Evolutionary conservation across 2,797 vertebrate species (phyloP).

Genomic region (Syngnathus acus): DNA sequence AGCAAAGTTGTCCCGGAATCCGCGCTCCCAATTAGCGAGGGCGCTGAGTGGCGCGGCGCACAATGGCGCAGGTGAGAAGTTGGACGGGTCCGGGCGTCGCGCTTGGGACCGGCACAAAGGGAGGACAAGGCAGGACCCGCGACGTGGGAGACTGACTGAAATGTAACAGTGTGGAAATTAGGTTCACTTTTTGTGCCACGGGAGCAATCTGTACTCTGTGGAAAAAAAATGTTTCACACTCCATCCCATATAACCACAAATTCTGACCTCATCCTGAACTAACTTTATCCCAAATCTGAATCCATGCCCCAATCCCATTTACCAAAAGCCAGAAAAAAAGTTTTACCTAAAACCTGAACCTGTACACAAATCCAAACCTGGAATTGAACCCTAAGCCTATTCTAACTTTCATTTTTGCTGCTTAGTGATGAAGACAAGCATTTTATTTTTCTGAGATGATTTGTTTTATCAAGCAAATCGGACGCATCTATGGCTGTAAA

Average conservation of each 20-base stretch:
- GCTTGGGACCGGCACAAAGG: neutral
- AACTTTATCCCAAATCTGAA: too few relatives aligned
- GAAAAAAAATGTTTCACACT: too few relatives aligned
- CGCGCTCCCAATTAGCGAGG: conserved; percentile 59
- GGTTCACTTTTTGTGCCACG: neutral
- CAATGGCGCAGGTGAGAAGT: conserved; percentile 70
- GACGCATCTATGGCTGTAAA: neutral
- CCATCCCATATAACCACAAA: too few relatives aligned
- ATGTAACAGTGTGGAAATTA: neutral
- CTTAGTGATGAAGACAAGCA: too few relatives aligned
- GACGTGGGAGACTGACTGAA: neutral
- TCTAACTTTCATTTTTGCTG: neutral
- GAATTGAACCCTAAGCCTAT: too few relatives aligned
- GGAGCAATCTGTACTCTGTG: neutral
- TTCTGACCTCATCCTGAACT: too few relatives aligned
- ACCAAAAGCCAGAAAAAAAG: too few relatives aligned
- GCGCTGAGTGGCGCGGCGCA: conserved; percentile 34
- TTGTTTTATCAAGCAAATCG: neutral
- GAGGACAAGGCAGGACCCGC: neutral
- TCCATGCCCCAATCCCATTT: too few relatives aligned
- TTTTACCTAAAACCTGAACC: too few relatives aligned
- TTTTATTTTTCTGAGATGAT: neutral
- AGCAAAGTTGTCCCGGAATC: conserved; percentile 58
- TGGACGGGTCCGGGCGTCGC: conserved; percentile 31
- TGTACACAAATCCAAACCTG: too few relatives aligned